These are phyloP conservation scores for Kuschelorhynchus macadamiae DNA, from an alignment of 2,888 invertebrate genomes.

Conservation along the genomic window DNA sequence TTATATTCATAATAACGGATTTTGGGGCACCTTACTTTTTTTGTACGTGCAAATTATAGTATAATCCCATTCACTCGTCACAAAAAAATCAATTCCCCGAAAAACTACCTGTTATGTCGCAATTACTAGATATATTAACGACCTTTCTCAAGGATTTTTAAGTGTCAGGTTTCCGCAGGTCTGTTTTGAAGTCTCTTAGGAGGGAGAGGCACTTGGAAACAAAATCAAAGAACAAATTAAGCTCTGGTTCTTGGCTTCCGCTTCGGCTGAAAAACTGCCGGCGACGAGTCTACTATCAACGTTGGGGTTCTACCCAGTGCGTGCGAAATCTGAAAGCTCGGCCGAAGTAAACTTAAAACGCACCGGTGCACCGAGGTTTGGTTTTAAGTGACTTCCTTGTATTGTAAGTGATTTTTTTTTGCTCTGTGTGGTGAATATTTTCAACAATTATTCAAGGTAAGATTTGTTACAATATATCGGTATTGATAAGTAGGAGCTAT, in stretches of 20 bases:
- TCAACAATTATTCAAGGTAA: no score
- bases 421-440: no score
- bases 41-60: no score
- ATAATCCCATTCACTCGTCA: conserved; percentile 24
- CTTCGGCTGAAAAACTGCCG: conserved; percentile 11
- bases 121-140: conserved; percentile 6
- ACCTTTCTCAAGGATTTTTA: conserved; percentile 34
- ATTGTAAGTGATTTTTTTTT: no score
- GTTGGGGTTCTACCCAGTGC: neutral
- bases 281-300: neutral
- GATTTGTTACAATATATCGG: no score
- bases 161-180: conserved; percentile 8
- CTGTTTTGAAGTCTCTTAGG: conserved; percentile 2
- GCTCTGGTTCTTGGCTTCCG: conserved; percentile 21
- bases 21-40: no score
- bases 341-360: conserved; percentile 13
- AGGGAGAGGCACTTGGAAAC: conserved; percentile 26
- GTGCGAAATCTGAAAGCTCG: neutral
- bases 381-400: no score
- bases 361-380: neutral
- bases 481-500: no score
- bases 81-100: conserved; percentile 6
- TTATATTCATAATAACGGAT: no score
- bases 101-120: conserved; percentile 21
- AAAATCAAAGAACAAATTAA: conserved; percentile 28